A percentile compares a stretch with the other conserved stretches of the same genome.
phyloP scores from a whole-genome alignment of 2,888 invertebrate genomes.

The Scelioninae gen. 1 region DNA sequence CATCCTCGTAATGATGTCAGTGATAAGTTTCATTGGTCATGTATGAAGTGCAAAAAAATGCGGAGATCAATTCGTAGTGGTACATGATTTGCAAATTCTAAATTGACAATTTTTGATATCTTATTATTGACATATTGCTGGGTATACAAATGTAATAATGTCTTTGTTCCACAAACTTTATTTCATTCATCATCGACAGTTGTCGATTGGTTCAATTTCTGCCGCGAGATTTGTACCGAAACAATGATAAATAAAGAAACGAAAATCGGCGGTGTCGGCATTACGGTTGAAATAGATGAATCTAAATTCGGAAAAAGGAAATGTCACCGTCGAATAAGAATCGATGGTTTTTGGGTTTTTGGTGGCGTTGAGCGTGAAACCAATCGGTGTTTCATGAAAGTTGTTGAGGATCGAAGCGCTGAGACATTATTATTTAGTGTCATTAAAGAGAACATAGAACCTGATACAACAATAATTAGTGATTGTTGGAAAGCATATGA shows the following conservation, averaged over 20 bases:
- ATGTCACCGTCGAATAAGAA: slow-evolving; percentile 30
- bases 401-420: slow-evolving; percentile 12
- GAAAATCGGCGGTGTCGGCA: slow-evolving; percentile 18
- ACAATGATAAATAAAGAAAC: slow-evolving; percentile 6
- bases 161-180: too few species aligned
- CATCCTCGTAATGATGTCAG: neutral
- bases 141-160: neutral
- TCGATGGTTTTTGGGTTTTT: slow-evolving; percentile 51
- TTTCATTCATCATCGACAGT: slow-evolving; percentile 8
- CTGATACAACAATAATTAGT: too few species aligned
- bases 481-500: slow-evolving; percentile 37
- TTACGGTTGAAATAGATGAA: slow-evolving; percentile 21
- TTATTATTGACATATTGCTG: slow-evolving; percentile 8
- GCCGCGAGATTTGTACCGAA: slow-evolving; percentile 48
- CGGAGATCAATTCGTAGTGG: slow-evolving; percentile 5
- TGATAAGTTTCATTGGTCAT: slow-evolving; percentile 1
- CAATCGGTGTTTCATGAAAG: slow-evolving; percentile 31
- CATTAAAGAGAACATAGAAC: too few species aligned
- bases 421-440: slow-evolving; percentile 15
- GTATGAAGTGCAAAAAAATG: neutral
- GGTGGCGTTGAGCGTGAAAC: slow-evolving; percentile 50
- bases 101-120: neutral
- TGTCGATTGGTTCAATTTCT: slow-evolving; percentile 53
- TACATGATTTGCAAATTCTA: slow-evolving; percentile 12
- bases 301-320: slow-evolving; percentile 31